phyloP scores from a whole-genome alignment of 2,888 invertebrate genomes.

The Drosophila lacicola region DNA sequence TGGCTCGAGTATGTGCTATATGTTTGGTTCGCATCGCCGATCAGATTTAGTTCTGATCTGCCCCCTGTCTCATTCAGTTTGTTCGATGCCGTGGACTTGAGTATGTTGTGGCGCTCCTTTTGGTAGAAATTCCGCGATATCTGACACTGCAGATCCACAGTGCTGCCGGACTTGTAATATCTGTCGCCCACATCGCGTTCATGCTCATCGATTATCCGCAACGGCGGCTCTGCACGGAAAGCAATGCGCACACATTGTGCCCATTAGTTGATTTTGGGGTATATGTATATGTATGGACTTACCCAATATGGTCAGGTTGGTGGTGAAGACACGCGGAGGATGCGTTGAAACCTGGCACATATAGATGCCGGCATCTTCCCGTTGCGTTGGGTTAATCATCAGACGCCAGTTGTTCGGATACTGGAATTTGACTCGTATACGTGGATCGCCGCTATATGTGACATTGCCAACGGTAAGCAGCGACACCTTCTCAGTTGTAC shows the following conservation, averaged over 20 bases:
- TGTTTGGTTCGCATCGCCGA: constrained; percentile 59
- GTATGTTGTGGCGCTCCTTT: constrained; percentile 74
- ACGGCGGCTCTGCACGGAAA: constrained; percentile 88
- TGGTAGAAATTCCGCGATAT: constrained; percentile 85
- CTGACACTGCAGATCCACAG: constrained; percentile 89
- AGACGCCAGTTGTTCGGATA: constrained; percentile 90
- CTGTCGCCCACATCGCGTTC: constrained; percentile 89
- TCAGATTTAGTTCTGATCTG: constrained; percentile 55
- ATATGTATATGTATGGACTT: background rate
- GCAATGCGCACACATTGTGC: too few relatives aligned
- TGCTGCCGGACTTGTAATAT: constrained; percentile 91
- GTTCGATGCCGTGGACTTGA: constrained; percentile 64
- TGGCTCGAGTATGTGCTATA: constrained; percentile 53
- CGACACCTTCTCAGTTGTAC: constrained; percentile 88
- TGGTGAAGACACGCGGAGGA: constrained; percentile 91
- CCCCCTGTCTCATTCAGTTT: constrained; percentile 43
- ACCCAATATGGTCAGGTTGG: constrained; percentile 91
- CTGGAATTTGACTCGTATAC: constrained; percentile 89
- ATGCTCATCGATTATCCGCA: constrained; percentile 90
- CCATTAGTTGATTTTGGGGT: background rate
- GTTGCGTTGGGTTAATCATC: constrained; percentile 89
- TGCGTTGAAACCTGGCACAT: constrained; percentile 94
- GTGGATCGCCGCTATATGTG: constrained; percentile 88
- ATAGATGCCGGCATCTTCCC: constrained; percentile 90
- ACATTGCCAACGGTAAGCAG: constrained; percentile 88